These are phyloP conservation scores for Aurelia aurita DNA, from an alignment of 30 jellyfish, hydroid and myxozoan species.

Conservation along the genomic window DNA sequence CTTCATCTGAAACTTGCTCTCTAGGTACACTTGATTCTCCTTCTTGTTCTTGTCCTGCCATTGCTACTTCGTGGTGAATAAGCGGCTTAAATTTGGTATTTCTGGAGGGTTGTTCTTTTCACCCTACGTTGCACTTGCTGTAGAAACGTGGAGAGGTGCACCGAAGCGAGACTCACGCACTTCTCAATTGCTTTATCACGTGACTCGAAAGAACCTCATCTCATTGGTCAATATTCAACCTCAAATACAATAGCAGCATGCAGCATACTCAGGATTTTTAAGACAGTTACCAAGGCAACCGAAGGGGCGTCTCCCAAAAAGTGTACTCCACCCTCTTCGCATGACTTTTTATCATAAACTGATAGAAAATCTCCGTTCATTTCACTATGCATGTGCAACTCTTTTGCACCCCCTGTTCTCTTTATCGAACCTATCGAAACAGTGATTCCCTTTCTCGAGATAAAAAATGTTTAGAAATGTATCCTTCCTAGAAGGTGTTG, in stretches of 20 bases:
- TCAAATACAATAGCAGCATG: background rate
- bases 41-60: constrained; percentile 31
- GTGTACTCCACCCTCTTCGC: no score
- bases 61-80: background rate
- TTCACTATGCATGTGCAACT: no score
- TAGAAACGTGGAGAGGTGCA: constrained; percentile 46
- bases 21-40: background rate
- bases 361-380: no score
- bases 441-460: no score
- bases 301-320: no score
- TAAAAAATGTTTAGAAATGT: no score
- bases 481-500: no score
- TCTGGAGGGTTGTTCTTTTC: background rate
- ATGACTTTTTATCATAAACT: no score
- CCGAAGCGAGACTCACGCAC: constrained; percentile 48
- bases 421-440: no score
- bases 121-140: constrained; percentile 4
- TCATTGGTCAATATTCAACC: background rate
- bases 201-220: background rate
- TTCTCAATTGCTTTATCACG: constrained; percentile 10
- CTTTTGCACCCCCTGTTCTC: no score
- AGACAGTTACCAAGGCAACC: no score
- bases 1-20: constrained; percentile 34
- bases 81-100: background rate
- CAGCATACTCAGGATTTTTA: no score